Evolutionary conservation across 1,140 invertebrate species (phyloP).

Genomic region (Himalopsyche phryganea): DNA sequence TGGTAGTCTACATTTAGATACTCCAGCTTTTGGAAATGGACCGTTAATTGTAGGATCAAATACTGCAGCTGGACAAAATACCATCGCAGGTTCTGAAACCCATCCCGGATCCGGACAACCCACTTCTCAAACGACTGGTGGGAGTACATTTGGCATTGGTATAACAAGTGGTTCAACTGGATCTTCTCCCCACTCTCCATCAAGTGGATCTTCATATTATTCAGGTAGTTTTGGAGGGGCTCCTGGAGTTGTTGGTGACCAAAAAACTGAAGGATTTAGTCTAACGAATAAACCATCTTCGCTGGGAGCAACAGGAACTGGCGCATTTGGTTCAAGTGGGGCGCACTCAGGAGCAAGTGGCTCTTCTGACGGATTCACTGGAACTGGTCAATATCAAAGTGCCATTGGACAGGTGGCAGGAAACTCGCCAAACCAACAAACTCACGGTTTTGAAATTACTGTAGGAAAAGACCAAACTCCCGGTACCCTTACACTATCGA

Average conservation of each 20-base stretch:
- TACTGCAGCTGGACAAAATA: background rate
- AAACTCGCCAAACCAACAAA: background rate
- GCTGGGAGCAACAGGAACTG: slow-evolving; percentile 4
- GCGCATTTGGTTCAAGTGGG: background rate
- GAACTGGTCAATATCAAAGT: slow-evolving; percentile 14
- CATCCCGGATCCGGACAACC: background rate
- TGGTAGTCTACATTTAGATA: slow-evolving; percentile 1
- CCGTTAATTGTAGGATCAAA: background rate
- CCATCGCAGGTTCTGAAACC: background rate
- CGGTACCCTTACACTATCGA: too few relatives aligned
- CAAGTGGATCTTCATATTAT: slow-evolving; percentile 3
- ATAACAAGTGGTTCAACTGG: background rate
- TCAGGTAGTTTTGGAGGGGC: slow-evolving; percentile 16
- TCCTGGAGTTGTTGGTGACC: slow-evolving; percentile 16
- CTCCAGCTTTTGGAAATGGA: background rate
- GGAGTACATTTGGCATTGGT: background rate
- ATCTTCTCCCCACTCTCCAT: background rate
- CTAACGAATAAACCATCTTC: too few relatives aligned
- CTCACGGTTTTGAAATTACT: too few relatives aligned
- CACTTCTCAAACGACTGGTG: background rate
- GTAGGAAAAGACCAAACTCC: too few relatives aligned
- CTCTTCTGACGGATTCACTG: background rate
- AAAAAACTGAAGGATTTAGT: background rate
- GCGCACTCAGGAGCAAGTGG: too few relatives aligned
- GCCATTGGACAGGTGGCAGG: slow-evolving; percentile 25